Evolutionary conservation across 2,113 vertebrate species (phyloP), one percentile per base, ranked within the genome.

Genomic region (Cebus imitator): DNA sequence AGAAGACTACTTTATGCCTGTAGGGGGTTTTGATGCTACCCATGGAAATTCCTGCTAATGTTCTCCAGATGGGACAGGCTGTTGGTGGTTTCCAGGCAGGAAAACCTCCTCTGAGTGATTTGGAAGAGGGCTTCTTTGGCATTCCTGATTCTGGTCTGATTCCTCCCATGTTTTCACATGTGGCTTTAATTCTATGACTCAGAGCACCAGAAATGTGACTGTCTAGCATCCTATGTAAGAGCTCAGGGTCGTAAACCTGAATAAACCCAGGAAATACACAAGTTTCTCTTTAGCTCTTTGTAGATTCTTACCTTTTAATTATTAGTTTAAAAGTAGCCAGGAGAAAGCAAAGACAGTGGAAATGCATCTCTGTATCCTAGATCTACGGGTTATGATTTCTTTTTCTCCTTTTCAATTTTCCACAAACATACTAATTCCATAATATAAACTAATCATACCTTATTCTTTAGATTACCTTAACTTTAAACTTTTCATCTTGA

Each of bases 31-130:
- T 85, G 64, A 6, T 2, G 83, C 80, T 95, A 85, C 79, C 17
- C 81, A 43, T 5, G n/a, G 0, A 97, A 83, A 90, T 96, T 43
- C 0, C 87, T 94, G 94, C 96, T 98, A 97, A 98, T 0, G 5
- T 78, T 87, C 50, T 98, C 98, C 98, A 98, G 97, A 95, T 97
- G 97, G 92, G 96, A 70, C 50, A 82, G 58, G 81, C 7, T 25
- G 76, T 81, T 9, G 25, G 68, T n/a, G 17, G 94, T 90, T 79
- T 90, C 91, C 87, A 91, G 72, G 93, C 92, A 1, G n/a, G 79
- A 92, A 92, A 97, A 20, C 58, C 58, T 93, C 93, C 87, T 92
- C 93, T 94, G 96, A 50, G 27, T 25, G 73, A 32, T 37, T 52
- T 61, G 52, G 88, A 97, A 1, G 13, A 97, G 40, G 55, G 73